phyloP scores from a whole-genome alignment of 1,140 invertebrate genomes.

The Zophobas morio region DNA sequence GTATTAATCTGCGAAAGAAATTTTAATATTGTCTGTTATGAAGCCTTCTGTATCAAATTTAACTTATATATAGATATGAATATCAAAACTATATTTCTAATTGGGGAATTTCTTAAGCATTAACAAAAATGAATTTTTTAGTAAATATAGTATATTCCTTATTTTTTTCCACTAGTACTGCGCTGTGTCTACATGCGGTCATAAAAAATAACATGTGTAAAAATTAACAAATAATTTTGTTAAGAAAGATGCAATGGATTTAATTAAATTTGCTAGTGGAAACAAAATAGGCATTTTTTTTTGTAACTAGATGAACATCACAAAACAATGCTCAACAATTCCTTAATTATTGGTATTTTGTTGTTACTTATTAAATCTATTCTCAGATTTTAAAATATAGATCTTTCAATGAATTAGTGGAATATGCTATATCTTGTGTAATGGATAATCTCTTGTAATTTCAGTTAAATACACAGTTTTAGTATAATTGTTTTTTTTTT shows the following conservation, averaged over 20 bases:
- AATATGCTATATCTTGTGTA: slow-evolving; percentile 52
- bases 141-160: slow-evolving; percentile 16
- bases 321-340: slow-evolving; percentile 48
- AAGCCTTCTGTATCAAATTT: slow-evolving; percentile 47
- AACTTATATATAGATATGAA: slow-evolving; percentile 41
- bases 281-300: slow-evolving; percentile 20
- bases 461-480: slow-evolving; percentile 51
- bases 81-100: slow-evolving; percentile 48
- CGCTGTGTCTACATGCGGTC: background rate
- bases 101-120: slow-evolving; percentile 47
- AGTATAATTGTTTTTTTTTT: slow-evolving; percentile 40
- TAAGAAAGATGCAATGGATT: too few species aligned
- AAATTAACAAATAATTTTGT: slow-evolving; percentile 34
- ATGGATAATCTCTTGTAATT: slow-evolving; percentile 50
- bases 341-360: slow-evolving; percentile 54
- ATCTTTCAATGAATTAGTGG: slow-evolving; percentile 51
- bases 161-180: slow-evolving; percentile 8
- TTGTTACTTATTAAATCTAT: slow-evolving; percentile 49
- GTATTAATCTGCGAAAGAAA: slow-evolving; percentile 37
- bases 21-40: slow-evolving; percentile 49
- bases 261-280: background rate
- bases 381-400: slow-evolving; percentile 51
- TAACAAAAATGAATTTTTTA: slow-evolving; percentile 25
- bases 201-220: background rate
- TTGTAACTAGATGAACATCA: slow-evolving; percentile 27